These are phyloP conservation scores for Sclerurus mexicanus DNA, from an alignment of 2,113 vertebrate genomes.

Conservation along the genomic window DNA sequence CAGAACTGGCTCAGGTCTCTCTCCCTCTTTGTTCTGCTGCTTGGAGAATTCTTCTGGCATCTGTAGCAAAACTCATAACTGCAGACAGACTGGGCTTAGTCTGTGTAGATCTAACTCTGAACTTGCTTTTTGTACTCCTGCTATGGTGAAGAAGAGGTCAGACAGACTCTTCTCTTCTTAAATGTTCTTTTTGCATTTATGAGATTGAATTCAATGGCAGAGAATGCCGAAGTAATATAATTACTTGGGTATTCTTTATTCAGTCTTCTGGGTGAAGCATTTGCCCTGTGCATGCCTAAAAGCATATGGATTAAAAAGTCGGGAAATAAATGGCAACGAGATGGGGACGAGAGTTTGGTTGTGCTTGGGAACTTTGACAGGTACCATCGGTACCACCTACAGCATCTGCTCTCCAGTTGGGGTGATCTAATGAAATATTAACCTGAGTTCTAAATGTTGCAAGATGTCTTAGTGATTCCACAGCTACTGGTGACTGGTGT, in stretches of 20 bases:
- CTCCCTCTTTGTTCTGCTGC: neutral
- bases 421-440: neutral
- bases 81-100: neutral
- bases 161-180: neutral
- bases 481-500: neutral
- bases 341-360: neutral
- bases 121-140: neutral
- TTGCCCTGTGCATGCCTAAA: neutral
- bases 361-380: neutral
- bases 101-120: neutral
- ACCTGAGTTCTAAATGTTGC: neutral
- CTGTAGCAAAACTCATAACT: neutral
- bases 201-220: neutral
- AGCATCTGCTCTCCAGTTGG: neutral
- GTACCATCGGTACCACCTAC: neutral
- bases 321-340: neutral
- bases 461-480: neutral
- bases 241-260: neutral
- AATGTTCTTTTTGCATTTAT: neutral
- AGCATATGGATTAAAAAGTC: neutral
- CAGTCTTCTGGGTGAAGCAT: neutral
- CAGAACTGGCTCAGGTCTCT: neutral
- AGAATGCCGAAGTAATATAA: neutral
- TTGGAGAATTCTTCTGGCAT: neutral
- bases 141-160: neutral